Evolutionary conservation across 2,888 invertebrate genomes (phyloP).

Genomic region (Oscheius myriophilus): DNA sequence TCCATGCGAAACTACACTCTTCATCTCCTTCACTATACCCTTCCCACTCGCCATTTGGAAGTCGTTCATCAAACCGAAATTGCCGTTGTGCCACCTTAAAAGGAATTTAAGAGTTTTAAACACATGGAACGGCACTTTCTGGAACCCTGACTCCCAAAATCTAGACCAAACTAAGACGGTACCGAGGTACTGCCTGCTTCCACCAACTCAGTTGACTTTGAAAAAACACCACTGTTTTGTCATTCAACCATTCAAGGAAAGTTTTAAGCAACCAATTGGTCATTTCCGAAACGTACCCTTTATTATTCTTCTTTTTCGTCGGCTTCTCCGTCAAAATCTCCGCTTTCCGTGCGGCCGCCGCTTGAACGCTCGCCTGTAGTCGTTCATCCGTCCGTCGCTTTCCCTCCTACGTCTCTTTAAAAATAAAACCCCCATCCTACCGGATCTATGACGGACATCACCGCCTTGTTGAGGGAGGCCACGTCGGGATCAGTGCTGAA

Average conservation of each 20-base stretch:
- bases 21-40: slow-evolving; percentile 21
- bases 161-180: too few species aligned
- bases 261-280: too few species aligned
- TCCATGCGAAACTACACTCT: slow-evolving; percentile 2
- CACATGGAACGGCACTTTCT: too few species aligned
- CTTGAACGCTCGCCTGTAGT: background rate
- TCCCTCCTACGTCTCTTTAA: background rate
- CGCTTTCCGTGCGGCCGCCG: too few species aligned
- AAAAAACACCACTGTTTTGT: too few species aligned
- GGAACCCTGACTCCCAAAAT: too few species aligned
- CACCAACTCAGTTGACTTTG: too few species aligned
- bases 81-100: background rate
- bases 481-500: slow-evolving; percentile 25
- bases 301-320: too few species aligned
- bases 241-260: too few species aligned
- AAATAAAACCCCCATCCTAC: background rate
- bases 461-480: slow-evolving; percentile 9
- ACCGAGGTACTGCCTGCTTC: too few species aligned
- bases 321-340: too few species aligned
- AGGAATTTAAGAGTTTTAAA: background rate
- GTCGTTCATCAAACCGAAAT: slow-evolving; percentile 7
- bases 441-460: slow-evolving; percentile 29
- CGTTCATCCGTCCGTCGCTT: slow-evolving; percentile 1
- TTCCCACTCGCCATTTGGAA: slow-evolving; percentile 25
- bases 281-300: too few species aligned